These are phyloP conservation scores for Pandemis cinnamomeana DNA, from an alignment of 2,888 invertebrate species.

Conservation along the genomic window DNA sequence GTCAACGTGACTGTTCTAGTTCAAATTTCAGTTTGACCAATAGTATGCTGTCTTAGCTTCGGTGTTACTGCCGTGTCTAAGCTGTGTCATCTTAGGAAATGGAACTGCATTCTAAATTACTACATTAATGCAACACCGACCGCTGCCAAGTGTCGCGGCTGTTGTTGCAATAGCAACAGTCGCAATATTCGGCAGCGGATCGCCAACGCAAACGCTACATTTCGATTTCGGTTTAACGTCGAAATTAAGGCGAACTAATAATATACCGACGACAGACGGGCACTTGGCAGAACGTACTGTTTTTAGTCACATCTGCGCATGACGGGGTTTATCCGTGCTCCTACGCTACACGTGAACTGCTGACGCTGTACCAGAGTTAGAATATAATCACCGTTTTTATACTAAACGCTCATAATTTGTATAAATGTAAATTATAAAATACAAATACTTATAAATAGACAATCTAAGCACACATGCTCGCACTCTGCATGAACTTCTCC, in stretches of 20 bases:
- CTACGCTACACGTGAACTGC: neutral
- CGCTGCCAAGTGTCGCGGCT: slow-evolving; percentile 24
- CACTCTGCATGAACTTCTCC: neutral
- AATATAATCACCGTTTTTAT: neutral
- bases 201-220: slow-evolving; percentile 17
- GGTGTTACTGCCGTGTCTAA: slow-evolving; percentile 14
- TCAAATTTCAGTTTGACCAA: neutral
- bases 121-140: slow-evolving; percentile 31
- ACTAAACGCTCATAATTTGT: neutral
- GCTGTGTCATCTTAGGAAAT: slow-evolving; percentile 6
- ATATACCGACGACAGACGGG: slow-evolving; percentile 9
- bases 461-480: neutral
- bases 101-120: slow-evolving; percentile 9
- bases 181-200: slow-evolving; percentile 20
- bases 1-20: neutral
- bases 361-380: neutral
- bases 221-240: slow-evolving; percentile 4
- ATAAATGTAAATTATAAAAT: too few species aligned
- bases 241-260: slow-evolving; percentile 15
- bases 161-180: slow-evolving; percentile 23
- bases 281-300: slow-evolving; percentile 11
- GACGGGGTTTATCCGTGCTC: neutral
- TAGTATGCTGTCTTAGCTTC: neutral
- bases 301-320: slow-evolving; percentile 15
- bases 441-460: too few species aligned